phyloP scores from a whole-genome alignment of 2,797 vertebrate species.

The Melanotaenia maccullochi region DNA sequence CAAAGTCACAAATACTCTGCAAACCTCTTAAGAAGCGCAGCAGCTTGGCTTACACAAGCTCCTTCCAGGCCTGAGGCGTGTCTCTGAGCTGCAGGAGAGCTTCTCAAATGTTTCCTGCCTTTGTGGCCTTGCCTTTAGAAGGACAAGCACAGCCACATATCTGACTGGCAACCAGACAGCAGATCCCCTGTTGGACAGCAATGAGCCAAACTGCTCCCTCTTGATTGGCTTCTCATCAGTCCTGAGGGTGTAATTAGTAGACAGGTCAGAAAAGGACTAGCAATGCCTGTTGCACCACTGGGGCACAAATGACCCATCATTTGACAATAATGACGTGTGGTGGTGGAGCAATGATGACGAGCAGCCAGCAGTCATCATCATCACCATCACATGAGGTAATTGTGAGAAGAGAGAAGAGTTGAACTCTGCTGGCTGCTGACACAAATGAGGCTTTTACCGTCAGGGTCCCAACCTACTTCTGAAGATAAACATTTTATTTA shows the following conservation, averaged over 20 bases:
- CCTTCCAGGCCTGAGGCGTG: slow-evolving; percentile 36
- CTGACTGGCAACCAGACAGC: slow-evolving; percentile 51
- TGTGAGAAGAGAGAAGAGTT: slow-evolving; percentile 26
- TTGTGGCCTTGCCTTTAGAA: slow-evolving; percentile 21
- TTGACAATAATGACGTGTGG: slow-evolving; percentile 64
- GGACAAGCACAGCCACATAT: slow-evolving; percentile 44
- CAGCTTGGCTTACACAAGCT: slow-evolving; percentile 7
- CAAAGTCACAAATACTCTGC: slow-evolving; percentile 35
- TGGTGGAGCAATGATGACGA: slow-evolving; percentile 60
- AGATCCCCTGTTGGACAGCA: slow-evolving; percentile 41
- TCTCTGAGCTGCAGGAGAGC: slow-evolving; percentile 33
- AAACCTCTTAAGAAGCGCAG: slow-evolving; percentile 40
- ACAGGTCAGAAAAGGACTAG: slow-evolving; percentile 66
- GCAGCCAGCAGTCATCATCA: slow-evolving; percentile 55
- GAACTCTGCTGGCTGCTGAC: slow-evolving; percentile 34
- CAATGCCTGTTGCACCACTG: slow-evolving; percentile 66
- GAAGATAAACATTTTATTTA: slow-evolving; percentile 10
- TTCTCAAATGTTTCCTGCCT: slow-evolving; percentile 31
- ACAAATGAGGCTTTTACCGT: slow-evolving; percentile 25
- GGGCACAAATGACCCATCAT: slow-evolving; percentile 78
- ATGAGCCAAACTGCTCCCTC: slow-evolving; percentile 38
- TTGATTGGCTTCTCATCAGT: slow-evolving; percentile 50
- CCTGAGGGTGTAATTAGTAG: slow-evolving; percentile 80
- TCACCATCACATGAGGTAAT: slow-evolving; percentile 35
- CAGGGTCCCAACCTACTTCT: slow-evolving; percentile 16